Evolutionary conservation across 2,113 vertebrate species (phyloP), one percentile per base, ranked within the genome.

Genomic region (Opisthocomus hoazin): DNA sequence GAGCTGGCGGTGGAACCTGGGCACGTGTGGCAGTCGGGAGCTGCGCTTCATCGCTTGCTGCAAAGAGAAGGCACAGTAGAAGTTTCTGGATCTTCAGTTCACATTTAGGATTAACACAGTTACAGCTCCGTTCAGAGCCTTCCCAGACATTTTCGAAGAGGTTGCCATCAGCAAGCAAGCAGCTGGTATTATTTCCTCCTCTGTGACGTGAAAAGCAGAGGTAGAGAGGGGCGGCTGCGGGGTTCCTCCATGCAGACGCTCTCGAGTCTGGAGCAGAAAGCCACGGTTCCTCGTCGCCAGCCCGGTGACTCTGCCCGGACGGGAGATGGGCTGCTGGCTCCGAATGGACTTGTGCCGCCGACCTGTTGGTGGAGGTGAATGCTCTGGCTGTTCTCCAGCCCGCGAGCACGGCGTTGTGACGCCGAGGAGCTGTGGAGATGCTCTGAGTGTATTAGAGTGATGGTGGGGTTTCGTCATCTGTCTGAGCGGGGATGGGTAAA

Each of bases 341-440:
- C 23, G 21, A 17, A 22, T 15, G 4, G 30, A 21, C n/a, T 26
- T 23, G 9, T 36, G 15, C 13, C 63, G 30, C 43, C 78, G 27
- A 0, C 57, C 43, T 78, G 57, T 5, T 2, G 8, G 21, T 8
- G 37, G 58, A 51, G 80, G 37, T 84, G 23, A 39, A 15, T 2
- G 16, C 34, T 0, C 5, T 27, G 56, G 36, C 51, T 23, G 18
- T 41, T 34, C 66, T 41, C 80, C 70, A 39, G 7, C 4, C 20
- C 12, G 0, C 1, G 2, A 2, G 34, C 2, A 0, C 43, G 8
- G 37, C 17, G 1, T 3, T 9, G 24, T 6, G 45, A 22, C 26
- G 18, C 48, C 13, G 61, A 12, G 26, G 48, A 36, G n/a, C 74
- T 58, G 1, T 6, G 32, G 74, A 77, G 70, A 58, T 58, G 48